Conservation (phyloP, 2,113 vertebrate genomes). For the Nanorana parkeri region DNA sequence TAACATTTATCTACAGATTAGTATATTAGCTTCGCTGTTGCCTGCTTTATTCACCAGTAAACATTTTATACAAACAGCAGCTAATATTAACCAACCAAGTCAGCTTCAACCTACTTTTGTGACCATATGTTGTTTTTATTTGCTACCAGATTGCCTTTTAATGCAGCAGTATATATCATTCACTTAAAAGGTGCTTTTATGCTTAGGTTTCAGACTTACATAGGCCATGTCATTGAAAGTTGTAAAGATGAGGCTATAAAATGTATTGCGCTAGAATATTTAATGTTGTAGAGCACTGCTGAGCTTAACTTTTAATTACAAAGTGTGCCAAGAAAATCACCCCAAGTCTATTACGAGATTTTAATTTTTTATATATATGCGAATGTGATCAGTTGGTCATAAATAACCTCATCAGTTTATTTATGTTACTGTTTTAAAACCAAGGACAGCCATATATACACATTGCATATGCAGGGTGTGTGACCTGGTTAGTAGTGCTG, state of each 20-base stretch:
- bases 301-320: too few species aligned
- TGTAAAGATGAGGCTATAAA: not conserved
- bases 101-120: not conserved
- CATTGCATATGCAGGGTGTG: too few species aligned
- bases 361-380: too few species aligned
- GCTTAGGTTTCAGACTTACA: not conserved
- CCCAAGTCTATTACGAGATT: not conserved
- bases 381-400: too few species aligned
- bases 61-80: constrained; percentile 1
- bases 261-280: too few species aligned
- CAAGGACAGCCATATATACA: too few species aligned
- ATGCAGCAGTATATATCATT: constrained; percentile 13
- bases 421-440: too few species aligned
- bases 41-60: not conserved
- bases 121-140: constrained; percentile 18
- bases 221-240: not conserved
- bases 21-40: not conserved
- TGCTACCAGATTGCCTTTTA: constrained; percentile 31
- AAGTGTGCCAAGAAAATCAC: not conserved
- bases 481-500: too few species aligned
- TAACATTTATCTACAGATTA: too few species aligned
- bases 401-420: too few species aligned
- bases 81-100: not conserved
- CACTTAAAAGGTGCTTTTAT: not conserved
- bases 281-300: too few species aligned